Base-by-base conservation (phyloP, 1,140 invertebrate genomes). In the Frieseomelitta varia region DNA sequence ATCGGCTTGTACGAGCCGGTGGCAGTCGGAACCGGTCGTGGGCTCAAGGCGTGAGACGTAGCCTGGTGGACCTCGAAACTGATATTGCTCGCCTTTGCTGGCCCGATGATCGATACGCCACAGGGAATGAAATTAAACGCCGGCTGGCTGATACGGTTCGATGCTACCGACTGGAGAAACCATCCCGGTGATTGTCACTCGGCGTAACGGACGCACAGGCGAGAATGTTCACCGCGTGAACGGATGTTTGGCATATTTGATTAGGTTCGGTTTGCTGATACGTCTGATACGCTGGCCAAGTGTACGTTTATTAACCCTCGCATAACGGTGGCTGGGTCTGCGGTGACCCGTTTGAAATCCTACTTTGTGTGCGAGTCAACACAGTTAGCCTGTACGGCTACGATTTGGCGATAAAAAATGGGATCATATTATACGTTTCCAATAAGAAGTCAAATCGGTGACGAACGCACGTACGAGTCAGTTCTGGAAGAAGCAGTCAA, bases 1-100 rank as follows among this genome's bases (percentile, higher is more conserved):
- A 81, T 89, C 72, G 76, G 78, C 81, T 86, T 80, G 81, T 80
- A 73, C 51, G 74, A 89, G 39, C 77, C 39, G 39, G 8, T 47
- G 39, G 53, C 67, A 58, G n/a, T 61, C 56, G 51, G 51, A 72
- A n/a, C 30, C 75, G 53, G 27, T 19, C 14, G 39, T 47, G 11
- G 56, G 67, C 76, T 84, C 47, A 78, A 79, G 67, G 81, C n/a
- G n/a, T 61, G 76, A 84, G 63, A 55, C 55, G 55, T 67, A 30
- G 39, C 58, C 3, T 19, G 15, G 34, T 19, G 15, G 51, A 34
- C 53, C 34, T n/a, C 17, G 55, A 27, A 61, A 24, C 51, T 39
- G 74, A 24, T 77, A n/a, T 74, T 55, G 61, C 27, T 15, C 24
- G 39, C 39, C 65, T 53, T 51, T 58, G 27, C 30, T 30, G 30